These are phyloP conservation scores for Drosophila kikkawai DNA, from an alignment of 1,140 invertebrate species.

Conservation along the genomic window DNA sequence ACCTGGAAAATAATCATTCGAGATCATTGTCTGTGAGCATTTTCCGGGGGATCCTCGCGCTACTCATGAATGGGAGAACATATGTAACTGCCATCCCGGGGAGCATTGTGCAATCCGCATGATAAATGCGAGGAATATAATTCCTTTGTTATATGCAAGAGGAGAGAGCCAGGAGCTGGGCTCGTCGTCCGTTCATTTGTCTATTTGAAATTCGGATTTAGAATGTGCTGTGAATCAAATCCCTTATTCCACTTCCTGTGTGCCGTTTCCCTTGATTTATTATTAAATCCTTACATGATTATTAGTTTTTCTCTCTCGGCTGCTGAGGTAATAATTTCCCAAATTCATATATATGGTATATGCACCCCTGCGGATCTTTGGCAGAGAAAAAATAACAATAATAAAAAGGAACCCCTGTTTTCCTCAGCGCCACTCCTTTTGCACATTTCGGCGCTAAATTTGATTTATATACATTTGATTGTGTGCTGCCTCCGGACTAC, in stretches of 20 bases:
- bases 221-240: conserved; percentile 25
- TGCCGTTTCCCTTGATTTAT: conserved; percentile 61
- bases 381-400: conserved; percentile 22
- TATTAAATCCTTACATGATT: conserved; percentile 80
- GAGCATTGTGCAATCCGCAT: conserved; percentile 47
- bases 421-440: conserved; percentile 49
- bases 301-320: conserved; percentile 68
- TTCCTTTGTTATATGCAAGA: conserved; percentile 38
- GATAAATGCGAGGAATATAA: conserved; percentile 55
- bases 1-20: conserved; percentile 39
- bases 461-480: conserved; percentile 82
- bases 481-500: conserved; percentile 50
- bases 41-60: conserved; percentile 14
- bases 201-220: conserved; percentile 68
- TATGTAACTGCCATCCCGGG: conserved; percentile 62
- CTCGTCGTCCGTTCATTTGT: conserved; percentile 53
- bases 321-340: conserved; percentile 72
- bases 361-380: conserved; percentile 67
- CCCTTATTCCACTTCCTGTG: conserved; percentile 17
- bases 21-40: conserved; percentile 21
- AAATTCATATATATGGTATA: conserved; percentile 28
- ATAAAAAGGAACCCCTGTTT: conserved; percentile 27
- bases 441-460: conserved; percentile 74
- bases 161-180: conserved; percentile 8
- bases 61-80: conserved; percentile 40